Evolutionary conservation across 2,888 invertebrate genomes (phyloP).

Genomic region (Catocala fraxini): DNA sequence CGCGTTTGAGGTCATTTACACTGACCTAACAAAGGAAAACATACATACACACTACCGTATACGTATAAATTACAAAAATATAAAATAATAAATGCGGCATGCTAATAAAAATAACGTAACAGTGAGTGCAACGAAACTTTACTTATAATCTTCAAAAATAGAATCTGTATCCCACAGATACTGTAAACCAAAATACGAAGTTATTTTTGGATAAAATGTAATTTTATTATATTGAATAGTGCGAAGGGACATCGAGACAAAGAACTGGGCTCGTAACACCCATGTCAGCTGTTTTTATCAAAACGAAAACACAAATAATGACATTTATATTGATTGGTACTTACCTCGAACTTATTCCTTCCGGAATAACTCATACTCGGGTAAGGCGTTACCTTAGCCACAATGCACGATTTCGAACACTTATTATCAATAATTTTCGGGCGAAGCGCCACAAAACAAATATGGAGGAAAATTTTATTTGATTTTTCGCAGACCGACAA

Average conservation of each 20-base stretch:
- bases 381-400: conserved; percentile 85
- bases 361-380: conserved; percentile 89
- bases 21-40: conserved; percentile 64
- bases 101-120: conserved; percentile 31
- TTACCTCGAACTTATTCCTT: conserved; percentile 90
- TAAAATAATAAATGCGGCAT: conserved; percentile 41
- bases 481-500: conserved; percentile 60
- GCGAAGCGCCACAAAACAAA: conserved; percentile 63
- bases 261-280: conserved; percentile 61
- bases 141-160: conserved; percentile 60
- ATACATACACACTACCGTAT: conserved; percentile 40
- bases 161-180: conserved; percentile 31
- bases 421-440: conserved; percentile 42
- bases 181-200: conserved; percentile 1
- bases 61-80: conserved; percentile 47
- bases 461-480: conserved; percentile 69
- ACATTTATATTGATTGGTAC: conserved; percentile 62
- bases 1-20: conserved; percentile 67
- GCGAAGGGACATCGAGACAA: conserved; percentile 58
- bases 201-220: conserved; percentile 6
- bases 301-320: conserved; percentile 83
- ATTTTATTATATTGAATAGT: conserved; percentile 11
- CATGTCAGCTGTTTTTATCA: conserved; percentile 90
- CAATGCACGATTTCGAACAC: conserved; percentile 70
- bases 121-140: conserved; percentile 32